A percentile compares a stretch with the other conserved stretches of the same genome.
These are phyloP conservation scores for Trichomalopsis sarcophagae DNA, from an alignment of 1,140 invertebrate species.

Conservation along the genomic window DNA sequence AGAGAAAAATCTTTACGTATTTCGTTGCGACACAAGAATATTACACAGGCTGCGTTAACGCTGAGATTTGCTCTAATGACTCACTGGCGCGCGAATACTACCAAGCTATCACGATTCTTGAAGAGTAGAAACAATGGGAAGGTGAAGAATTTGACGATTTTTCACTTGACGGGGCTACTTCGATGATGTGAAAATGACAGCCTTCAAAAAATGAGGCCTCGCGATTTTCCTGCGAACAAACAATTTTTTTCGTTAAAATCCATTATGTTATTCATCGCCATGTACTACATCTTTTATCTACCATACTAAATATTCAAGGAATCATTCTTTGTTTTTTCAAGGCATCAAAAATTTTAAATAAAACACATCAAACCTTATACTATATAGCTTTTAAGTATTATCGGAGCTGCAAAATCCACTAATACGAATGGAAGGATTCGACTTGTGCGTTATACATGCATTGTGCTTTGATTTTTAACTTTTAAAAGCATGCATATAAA, in stretches of 20 bases:
- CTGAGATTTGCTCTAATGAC: constrained; percentile 47
- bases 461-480: no score
- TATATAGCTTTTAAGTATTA: no score
- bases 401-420: no score
- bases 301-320: no score
- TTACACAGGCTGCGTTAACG: constrained; percentile 47
- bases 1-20: constrained; percentile 52
- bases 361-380: no score
- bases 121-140: constrained; percentile 46
- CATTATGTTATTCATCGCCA: not conserved
- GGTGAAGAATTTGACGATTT: constrained; percentile 44
- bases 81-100: constrained; percentile 47
- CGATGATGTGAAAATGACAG: constrained; percentile 49
- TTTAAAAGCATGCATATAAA: no score
- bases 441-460: no score
- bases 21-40: constrained; percentile 52
- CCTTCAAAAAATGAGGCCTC: constrained; percentile 27
- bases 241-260: not conserved
- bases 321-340: no score
- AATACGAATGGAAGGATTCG: no score
- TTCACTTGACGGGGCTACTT: constrained; percentile 39
- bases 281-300: no score
- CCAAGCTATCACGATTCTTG: constrained; percentile 50
- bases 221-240: constrained; percentile 46
- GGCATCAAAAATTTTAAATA: no score